Percentiles rank a stretch among this genome's conserved stretches.
Conservation (phyloP, 2,888 invertebrate species). For the Conops quadrifasciatus region DNA sequence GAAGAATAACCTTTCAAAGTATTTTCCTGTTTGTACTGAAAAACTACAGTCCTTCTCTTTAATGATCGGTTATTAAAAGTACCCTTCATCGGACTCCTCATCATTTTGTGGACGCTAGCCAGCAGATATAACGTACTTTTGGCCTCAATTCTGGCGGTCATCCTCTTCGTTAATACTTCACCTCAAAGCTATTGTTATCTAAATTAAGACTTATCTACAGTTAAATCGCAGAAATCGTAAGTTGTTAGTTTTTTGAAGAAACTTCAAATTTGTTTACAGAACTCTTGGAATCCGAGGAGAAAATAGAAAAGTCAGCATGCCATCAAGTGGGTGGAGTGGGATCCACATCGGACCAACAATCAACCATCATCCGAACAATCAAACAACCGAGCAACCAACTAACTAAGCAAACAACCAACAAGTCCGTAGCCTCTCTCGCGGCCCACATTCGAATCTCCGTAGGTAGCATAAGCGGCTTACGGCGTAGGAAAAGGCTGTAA, state of each 20-base stretch:
- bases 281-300: constrained; percentile 9
- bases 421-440: not conserved
- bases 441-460: constrained; percentile 6
- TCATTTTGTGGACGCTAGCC: too few relatives aligned
- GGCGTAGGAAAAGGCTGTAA: constrained; percentile 8
- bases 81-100: too few relatives aligned
- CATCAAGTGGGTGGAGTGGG: constrained; percentile 25
- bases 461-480: not conserved
- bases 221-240: not conserved
- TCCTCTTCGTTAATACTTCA: not conserved
- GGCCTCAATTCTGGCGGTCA: too few relatives aligned
- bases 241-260: constrained; percentile 12
- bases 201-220: constrained; percentile 14
- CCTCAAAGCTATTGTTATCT: not conserved
- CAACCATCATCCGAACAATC: not conserved
- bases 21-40: too few relatives aligned
- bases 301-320: constrained; percentile 9
- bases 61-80: too few relatives aligned
- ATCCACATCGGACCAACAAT: not conserved
- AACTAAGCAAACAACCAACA: not conserved
- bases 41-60: too few relatives aligned
- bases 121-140: too few relatives aligned
- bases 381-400: constrained; percentile 4
- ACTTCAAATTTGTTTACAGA: constrained; percentile 26
- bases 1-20: too few relatives aligned